Evolutionary conservation across 2,113 vertebrate species (phyloP).

Genomic region (Equus przewalskii): DNA sequence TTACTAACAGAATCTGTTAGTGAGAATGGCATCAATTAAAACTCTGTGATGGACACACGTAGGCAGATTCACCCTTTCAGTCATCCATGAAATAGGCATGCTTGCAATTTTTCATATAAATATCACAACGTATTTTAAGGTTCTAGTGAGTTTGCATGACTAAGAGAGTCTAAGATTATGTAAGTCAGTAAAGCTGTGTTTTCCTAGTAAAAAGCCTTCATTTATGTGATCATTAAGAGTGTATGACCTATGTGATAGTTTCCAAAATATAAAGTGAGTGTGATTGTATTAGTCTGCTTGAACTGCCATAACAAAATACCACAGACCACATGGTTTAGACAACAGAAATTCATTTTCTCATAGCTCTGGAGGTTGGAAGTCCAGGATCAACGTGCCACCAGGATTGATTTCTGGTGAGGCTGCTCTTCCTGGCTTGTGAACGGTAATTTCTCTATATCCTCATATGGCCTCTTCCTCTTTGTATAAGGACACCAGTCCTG

Average conservation of each 20-base stretch:
- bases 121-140: neutral
- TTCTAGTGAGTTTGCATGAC: neutral
- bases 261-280: neutral
- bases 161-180: neutral
- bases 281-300: neutral
- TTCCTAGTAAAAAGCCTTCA: neutral
- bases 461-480: neutral
- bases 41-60: neutral
- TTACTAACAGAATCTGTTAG: neutral
- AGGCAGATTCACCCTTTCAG: neutral
- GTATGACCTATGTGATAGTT: neutral
- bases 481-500: neutral
- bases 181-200: neutral
- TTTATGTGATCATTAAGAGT: neutral
- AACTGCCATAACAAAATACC: neutral
- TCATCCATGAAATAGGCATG: neutral
- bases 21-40: neutral
- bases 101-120: neutral
- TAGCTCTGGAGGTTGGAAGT: neutral
- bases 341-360: neutral
- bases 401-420: neutral
- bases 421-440: neutral
- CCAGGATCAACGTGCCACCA: neutral
- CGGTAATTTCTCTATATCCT: rapidly evolving
- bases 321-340: neutral